Evolutionary conservation across 2,888 invertebrate species (phyloP).

Genomic region (Autographa pulchrina): DNA sequence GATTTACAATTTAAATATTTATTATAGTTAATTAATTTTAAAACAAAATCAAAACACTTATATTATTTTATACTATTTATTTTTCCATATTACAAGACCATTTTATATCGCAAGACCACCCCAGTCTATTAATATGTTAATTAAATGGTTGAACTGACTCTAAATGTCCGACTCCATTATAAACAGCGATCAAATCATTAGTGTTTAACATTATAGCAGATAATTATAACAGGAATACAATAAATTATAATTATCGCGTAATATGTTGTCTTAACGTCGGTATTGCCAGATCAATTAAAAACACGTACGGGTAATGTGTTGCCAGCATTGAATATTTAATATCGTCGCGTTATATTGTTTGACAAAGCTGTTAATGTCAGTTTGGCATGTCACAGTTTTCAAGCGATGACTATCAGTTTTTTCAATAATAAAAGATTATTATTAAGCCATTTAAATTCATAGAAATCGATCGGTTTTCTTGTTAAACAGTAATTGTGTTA

Average conservation of each 20-base stretch:
- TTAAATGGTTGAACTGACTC: slow-evolving; percentile 15
- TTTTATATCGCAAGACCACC: background rate
- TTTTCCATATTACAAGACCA: too few relatives aligned
- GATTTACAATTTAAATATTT: too few relatives aligned
- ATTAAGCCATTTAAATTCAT: slow-evolving; percentile 71
- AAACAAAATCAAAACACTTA: too few relatives aligned
- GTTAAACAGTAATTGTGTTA: slow-evolving; percentile 25
- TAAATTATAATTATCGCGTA: slow-evolving; percentile 31
- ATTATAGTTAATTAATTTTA: too few relatives aligned
- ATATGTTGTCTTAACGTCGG: slow-evolving; percentile 58
- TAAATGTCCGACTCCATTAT: slow-evolving; percentile 12
- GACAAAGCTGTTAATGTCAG: slow-evolving; percentile 87
- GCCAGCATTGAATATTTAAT: slow-evolving; percentile 82
- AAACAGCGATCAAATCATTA: slow-evolving; percentile 18
- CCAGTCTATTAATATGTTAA: background rate
- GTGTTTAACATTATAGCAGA: slow-evolving; percentile 29
- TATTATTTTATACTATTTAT: too few relatives aligned
- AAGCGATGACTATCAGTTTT: slow-evolving; percentile 70
- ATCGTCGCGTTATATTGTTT: slow-evolving; percentile 80
- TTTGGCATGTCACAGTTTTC: slow-evolving; percentile 84
- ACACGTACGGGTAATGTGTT: slow-evolving; percentile 74
- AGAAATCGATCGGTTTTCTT: slow-evolving; percentile 61
- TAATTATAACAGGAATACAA: slow-evolving; percentile 27
- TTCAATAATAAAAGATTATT: slow-evolving; percentile 74
- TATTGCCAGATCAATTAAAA: slow-evolving; percentile 81